Conservation (phyloP, 1,140 invertebrate species). For the Drosophila pseudoobscura region DNA sequence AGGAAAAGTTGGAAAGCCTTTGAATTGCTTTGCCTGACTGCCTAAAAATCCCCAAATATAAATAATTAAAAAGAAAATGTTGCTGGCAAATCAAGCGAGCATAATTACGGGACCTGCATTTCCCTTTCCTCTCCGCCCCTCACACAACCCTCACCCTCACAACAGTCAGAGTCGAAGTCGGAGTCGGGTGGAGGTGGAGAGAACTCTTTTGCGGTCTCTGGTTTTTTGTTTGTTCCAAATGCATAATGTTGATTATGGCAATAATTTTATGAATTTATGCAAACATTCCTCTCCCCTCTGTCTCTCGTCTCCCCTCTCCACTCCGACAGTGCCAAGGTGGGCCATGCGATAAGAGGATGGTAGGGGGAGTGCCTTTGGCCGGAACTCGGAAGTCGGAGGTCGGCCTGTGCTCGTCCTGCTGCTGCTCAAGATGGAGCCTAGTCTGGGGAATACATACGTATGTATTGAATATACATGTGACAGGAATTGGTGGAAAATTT, state of each 20-base stretch:
- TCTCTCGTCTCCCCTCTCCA: background rate
- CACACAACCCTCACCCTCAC: background rate
- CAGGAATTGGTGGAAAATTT: too few species aligned
- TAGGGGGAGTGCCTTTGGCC: too few species aligned
- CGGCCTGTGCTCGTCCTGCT: background rate
- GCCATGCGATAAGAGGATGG: slow-evolving; percentile 42
- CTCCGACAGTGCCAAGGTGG: slow-evolving; percentile 52
- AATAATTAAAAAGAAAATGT: slow-evolving; percentile 82
- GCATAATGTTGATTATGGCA: slow-evolving; percentile 83
- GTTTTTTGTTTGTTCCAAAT: slow-evolving; percentile 66
- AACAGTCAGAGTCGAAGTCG: background rate
- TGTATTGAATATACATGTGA: too few species aligned
- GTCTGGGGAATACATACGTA: background rate
- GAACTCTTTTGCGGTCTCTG: slow-evolving; percentile 67
- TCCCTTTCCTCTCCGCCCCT: background rate
- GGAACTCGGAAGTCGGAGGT: background rate
- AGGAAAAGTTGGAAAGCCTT: slow-evolving; percentile 57
- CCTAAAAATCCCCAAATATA: slow-evolving; percentile 81
- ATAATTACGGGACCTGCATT: slow-evolving; percentile 59
- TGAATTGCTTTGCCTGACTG: slow-evolving; percentile 66
- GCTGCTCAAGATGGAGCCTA: background rate
- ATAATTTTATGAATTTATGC: slow-evolving; percentile 83
- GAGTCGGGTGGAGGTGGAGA: background rate
- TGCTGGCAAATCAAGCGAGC: slow-evolving; percentile 77
- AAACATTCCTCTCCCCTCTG: slow-evolving; percentile 46